These are phyloP conservation scores for Prostheceraeus crozeri DNA, from an alignment of 2,888 invertebrate species.

Conservation along the genomic window DNA sequence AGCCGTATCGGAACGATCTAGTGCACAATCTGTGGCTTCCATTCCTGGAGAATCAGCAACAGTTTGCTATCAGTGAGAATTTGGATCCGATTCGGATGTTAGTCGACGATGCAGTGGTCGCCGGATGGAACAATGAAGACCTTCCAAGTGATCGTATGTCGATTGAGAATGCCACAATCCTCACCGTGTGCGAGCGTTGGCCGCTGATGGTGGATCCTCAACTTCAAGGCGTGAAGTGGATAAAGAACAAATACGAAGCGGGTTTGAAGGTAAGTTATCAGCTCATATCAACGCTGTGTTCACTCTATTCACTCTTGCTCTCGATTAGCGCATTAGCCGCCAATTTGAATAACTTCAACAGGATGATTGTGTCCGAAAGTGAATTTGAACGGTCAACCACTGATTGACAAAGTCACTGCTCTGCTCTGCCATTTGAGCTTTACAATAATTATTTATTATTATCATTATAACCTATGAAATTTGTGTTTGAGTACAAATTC, in stretches of 20 bases:
- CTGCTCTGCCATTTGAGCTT: too few species aligned
- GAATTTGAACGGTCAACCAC: too few species aligned
- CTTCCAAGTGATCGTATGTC: slow-evolving; percentile 92
- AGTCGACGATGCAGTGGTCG: slow-evolving; percentile 86
- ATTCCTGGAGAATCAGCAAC: slow-evolving; percentile 66
- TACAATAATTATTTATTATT: too few species aligned
- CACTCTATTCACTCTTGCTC: too few species aligned
- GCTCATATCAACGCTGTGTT: too few species aligned
- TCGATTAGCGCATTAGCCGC: too few species aligned
- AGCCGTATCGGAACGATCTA: slow-evolving; percentile 77
- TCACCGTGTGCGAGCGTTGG: slow-evolving; percentile 87
- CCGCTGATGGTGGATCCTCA: slow-evolving; percentile 95
- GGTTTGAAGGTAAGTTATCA: slow-evolving; percentile 64
- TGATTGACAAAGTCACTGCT: too few species aligned
- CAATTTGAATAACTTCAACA: too few species aligned
- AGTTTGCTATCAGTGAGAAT: slow-evolving; percentile 79
- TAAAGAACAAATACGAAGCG: slow-evolving; percentile 81
- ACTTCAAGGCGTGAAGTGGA: slow-evolving; percentile 90
- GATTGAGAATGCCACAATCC: slow-evolving; percentile 88
- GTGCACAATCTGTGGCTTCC: slow-evolving; percentile 68
- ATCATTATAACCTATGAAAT: too few species aligned
- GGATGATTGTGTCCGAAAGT: too few species aligned
- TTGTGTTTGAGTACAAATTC: too few species aligned
- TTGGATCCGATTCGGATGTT: slow-evolving; percentile 76
- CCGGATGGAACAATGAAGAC: slow-evolving; percentile 91